phyloP scores from a whole-genome alignment of 92 coral and sea anemone genomes.

The Umimayanthus chanpuru region DNA sequence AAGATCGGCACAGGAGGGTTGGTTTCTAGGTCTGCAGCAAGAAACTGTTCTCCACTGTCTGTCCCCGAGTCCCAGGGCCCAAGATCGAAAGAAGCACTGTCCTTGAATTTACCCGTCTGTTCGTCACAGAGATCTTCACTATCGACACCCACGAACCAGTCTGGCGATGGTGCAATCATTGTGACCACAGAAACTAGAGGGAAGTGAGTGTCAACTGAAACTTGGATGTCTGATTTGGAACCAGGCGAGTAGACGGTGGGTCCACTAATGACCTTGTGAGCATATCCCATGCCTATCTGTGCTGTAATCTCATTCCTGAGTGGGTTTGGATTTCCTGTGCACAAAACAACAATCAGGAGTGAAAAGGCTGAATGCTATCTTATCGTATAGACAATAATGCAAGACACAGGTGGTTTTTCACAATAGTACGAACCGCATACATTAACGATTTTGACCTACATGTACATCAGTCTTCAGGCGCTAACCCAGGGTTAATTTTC shows the following conservation, averaged over 20 bases:
- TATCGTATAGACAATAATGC: no score
- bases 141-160: not conserved
- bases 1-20: slow-evolving; percentile 18
- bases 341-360: not conserved
- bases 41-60: not conserved
- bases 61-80: slow-evolving; percentile 15
- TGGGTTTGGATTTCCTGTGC: not conserved
- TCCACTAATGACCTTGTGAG: not conserved
- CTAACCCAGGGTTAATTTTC: no score
- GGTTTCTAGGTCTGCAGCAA: not conserved
- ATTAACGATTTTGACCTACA: no score
- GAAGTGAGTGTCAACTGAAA: slow-evolving; percentile 37
- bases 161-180: slow-evolving; percentile 69
- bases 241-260: slow-evolving; percentile 1
- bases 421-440: no score
- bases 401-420: no score
- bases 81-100: no score
- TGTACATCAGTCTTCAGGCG: no score
- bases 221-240: not conserved
- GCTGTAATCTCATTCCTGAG: not conserved
- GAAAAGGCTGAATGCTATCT: no score
- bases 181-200: slow-evolving; percentile 49
- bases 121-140: slow-evolving; percentile 35
- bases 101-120: not conserved
- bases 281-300: not conserved